These are phyloP conservation scores for Sapajus apella DNA, from an alignment of 2,113 vertebrate genomes.

Conservation along the genomic window DNA sequence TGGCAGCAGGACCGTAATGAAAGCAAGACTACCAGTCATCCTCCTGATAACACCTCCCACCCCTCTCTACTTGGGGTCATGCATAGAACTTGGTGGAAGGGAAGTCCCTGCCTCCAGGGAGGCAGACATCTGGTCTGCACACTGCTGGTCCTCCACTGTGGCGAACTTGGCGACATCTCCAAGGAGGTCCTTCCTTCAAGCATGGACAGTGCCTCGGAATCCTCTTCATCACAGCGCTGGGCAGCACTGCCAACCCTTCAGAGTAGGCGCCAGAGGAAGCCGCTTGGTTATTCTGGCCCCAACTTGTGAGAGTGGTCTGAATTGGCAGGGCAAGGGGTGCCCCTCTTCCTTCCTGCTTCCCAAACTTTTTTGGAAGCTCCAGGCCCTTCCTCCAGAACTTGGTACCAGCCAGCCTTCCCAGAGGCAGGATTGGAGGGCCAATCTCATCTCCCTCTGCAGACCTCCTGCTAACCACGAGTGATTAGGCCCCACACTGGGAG, in stretches of 20 bases:
- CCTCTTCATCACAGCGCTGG: neutral
- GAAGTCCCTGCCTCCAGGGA: neutral
- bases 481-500: neutral
- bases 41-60: neutral
- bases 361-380: neutral
- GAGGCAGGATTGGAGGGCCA: neutral
- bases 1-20: neutral
- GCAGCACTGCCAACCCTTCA: accelerated
- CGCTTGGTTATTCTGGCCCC: neutral
- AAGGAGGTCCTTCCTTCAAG: neutral
- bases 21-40: accelerated
- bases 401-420: neutral
- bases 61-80: neutral
- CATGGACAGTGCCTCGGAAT: neutral
- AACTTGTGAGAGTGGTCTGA: neutral
- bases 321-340: neutral
- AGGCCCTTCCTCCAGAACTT: neutral
- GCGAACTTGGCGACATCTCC: neutral
- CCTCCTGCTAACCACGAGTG: neutral
- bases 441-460: neutral
- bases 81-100: neutral
- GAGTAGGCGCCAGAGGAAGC: neutral
- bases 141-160: neutral
- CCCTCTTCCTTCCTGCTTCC: neutral
- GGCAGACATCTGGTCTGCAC: accelerated